Conservation (phyloP, 2,888 invertebrate species). For the Syrista parreyssii region DNA sequence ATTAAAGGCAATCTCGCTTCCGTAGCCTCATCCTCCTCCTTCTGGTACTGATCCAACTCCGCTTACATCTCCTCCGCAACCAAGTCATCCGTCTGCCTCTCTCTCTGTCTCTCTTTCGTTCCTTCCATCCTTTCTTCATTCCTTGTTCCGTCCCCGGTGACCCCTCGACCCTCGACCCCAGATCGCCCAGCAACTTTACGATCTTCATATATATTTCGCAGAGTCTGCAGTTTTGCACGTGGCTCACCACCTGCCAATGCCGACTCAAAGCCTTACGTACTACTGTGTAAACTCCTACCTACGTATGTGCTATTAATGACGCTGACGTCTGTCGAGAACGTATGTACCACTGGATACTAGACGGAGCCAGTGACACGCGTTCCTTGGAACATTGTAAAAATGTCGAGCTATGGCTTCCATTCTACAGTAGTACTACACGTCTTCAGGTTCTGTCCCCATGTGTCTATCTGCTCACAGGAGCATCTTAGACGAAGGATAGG, state of each 20-base stretch:
- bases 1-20: constrained; percentile 21
- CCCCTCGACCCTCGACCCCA: neutral
- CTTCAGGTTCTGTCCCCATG: neutral
- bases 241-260: neutral
- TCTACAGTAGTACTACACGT: neutral
- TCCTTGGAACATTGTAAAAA: neutral
- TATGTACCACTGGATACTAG: neutral
- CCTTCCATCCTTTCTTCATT: neutral
- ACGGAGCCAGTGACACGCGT: neutral
- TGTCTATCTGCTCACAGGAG: neutral
- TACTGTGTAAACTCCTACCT: neutral
- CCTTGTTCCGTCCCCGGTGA: neutral
- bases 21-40: constrained; percentile 4
- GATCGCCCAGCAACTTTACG: neutral
- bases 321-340: neutral
- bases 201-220: neutral
- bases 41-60: neutral
- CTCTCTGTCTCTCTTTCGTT: constrained; percentile 2
- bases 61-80: neutral
- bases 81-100: constrained; percentile 5
- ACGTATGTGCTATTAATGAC: neutral
- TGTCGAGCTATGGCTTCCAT: neutral
- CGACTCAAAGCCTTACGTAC: neutral
- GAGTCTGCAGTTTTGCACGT: neutral
- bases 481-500: neutral